Percentiles rank a stretch among this genome's conserved stretches.
These are phyloP conservation scores for Protophormia terraenovae DNA, from an alignment of 2,888 invertebrate species.

Conservation along the genomic window DNA sequence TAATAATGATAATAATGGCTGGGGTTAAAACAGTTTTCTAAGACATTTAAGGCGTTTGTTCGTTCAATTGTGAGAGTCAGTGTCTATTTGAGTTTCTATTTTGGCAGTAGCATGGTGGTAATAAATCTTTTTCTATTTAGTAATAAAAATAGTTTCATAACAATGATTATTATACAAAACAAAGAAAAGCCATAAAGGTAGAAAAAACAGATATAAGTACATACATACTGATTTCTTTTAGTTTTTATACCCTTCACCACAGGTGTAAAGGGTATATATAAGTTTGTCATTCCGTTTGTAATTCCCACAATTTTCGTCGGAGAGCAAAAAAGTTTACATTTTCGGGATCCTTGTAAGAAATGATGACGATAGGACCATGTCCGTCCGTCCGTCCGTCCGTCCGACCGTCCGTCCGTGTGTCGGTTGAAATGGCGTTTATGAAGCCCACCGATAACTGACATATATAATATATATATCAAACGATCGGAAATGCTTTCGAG, in stretches of 20 bases:
- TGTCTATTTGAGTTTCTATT: constrained; percentile 49
- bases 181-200: constrained; percentile 29
- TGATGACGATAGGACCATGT: no score
- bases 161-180: constrained; percentile 58
- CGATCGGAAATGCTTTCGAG: no score
- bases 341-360: no score
- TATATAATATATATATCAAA: no score
- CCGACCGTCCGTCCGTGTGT: no score
- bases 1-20: constrained; percentile 15
- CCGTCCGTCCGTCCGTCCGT: no score
- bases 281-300: no score
- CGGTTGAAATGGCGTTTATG: no score
- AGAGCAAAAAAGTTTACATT: no score
- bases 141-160: constrained; percentile 63
- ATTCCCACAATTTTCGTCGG: no score
- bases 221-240: constrained; percentile 31
- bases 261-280: no score
- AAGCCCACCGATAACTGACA: no score
- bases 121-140: constrained; percentile 68
- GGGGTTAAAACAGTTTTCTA: constrained; percentile 37
- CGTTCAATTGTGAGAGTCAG: constrained; percentile 48
- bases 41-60: constrained; percentile 46
- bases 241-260: background rate
- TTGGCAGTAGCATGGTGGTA: constrained; percentile 68
- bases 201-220: background rate